phyloP scores from a whole-genome alignment of 2,113 vertebrate species.

The Strix aluco region DNA sequence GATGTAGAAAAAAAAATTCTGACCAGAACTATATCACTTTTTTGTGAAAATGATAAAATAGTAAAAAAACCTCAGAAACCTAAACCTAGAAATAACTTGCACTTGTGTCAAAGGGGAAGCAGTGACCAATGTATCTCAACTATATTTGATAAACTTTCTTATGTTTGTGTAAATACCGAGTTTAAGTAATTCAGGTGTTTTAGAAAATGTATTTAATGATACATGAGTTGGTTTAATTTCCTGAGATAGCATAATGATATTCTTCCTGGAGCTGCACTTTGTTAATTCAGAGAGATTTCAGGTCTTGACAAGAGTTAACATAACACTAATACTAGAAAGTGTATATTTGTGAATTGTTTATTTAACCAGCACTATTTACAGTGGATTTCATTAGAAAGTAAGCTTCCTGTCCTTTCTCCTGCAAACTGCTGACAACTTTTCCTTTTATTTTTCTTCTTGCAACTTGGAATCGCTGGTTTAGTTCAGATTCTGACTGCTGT shows the following conservation, averaged over 20 bases:
- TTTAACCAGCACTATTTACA: not conserved
- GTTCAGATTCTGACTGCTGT: not conserved
- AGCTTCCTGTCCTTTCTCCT: not conserved
- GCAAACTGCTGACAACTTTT: not conserved
- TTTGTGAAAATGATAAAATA: not conserved
- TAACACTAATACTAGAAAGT: not conserved
- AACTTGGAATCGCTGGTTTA: not conserved
- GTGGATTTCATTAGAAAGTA: not conserved
- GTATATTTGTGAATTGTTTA: not conserved
- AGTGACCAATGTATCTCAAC: not conserved
- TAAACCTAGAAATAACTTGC: not conserved
- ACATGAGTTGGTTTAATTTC: not conserved
- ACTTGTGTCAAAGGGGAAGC: not conserved
- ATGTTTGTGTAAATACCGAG: not conserved
- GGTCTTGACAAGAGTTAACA: not conserved
- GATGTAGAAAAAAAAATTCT: not conserved
- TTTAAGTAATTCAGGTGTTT: not conserved
- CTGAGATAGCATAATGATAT: not conserved
- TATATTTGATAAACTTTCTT: not conserved
- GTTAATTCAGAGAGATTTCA: not conserved
- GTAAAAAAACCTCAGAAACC: too few species aligned
- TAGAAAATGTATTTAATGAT: not conserved
- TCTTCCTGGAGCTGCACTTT: not conserved
- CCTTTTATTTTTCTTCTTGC: not conserved
- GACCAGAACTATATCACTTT: rapidly evolving